Conservation (phyloP, 2,888 invertebrate species). For the Sceliomorpha sp. region DNA sequence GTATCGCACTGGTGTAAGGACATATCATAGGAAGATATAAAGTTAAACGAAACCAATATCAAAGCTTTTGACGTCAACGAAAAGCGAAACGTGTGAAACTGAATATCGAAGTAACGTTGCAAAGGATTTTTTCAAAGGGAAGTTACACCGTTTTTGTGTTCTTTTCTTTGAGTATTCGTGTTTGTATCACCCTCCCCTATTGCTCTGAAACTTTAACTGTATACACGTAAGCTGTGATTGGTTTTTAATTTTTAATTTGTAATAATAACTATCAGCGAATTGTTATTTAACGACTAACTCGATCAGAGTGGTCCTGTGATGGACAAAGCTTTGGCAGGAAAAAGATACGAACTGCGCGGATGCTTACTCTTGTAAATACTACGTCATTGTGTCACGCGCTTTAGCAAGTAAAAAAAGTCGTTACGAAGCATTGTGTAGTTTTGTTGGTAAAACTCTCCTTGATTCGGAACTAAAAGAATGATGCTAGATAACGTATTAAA, state of each 20-base stretch:
- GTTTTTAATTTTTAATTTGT: conserved; percentile 66
- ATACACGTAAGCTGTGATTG: conserved; percentile 70
- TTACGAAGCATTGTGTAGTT: conserved; percentile 62
- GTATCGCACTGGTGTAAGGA: no score
- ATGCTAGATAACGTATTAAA: conserved; percentile 17
- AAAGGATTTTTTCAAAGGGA: conserved; percentile 3
- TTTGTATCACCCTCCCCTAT: conserved; percentile 8
- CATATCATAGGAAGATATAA: no score
- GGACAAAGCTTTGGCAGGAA: conserved; percentile 56
- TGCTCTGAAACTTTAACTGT: conserved; percentile 32
- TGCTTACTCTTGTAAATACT: conserved; percentile 69
- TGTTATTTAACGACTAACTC: conserved; percentile 61
- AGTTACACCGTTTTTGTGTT: conserved; percentile 8
- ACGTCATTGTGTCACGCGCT: conserved; percentile 69
- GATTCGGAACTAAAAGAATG: conserved; percentile 17
- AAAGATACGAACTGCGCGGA: conserved; percentile 60
- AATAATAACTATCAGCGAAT: conserved; percentile 48
- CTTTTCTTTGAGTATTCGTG: conserved; percentile 1
- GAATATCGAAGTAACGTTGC: no score
- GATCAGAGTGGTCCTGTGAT: conserved; percentile 55
- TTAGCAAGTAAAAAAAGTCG: conserved; percentile 68
- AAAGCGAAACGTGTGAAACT: no score
- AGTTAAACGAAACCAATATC: no score
- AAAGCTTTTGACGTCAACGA: no score
- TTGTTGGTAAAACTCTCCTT: conserved; percentile 59